Percentiles rank a stretch among this genome's conserved stretches.
Conservation (phyloP, 2,113 vertebrate genomes). For the Malaclemys terrapin region DNA sequence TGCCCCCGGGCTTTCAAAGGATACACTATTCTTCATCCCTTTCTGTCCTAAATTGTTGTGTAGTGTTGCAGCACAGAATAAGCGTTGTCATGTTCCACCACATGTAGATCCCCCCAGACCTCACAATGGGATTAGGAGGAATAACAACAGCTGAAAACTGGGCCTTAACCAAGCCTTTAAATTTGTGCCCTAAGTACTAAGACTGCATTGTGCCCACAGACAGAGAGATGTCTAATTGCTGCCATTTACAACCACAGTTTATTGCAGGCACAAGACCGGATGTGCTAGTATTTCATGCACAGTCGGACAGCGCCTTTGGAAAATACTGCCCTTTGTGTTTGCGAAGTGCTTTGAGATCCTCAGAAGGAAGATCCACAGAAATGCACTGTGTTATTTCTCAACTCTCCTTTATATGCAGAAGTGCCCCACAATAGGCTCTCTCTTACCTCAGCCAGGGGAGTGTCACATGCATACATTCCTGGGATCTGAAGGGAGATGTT, state of each 20-base stretch:
- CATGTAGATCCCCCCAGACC: neutral
- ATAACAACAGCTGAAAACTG: too few relatives aligned
- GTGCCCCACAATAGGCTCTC: neutral
- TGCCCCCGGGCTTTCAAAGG: fast-evolving
- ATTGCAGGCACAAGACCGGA: neutral
- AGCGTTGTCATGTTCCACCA: neutral
- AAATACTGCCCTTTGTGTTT: neutral
- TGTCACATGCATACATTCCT: neutral
- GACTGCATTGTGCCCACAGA: neutral
- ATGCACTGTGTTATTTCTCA: neutral
- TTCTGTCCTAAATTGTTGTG: neutral
- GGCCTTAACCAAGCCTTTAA: neutral
- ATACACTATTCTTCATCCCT: neutral
- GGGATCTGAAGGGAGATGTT: neutral
- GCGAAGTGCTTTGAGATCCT: neutral
- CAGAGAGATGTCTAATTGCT: neutral
- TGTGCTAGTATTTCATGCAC: neutral
- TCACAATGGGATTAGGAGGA: neutral
- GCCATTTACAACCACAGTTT: neutral
- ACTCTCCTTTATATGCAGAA: neutral
- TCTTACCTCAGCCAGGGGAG: neutral
- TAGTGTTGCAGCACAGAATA: neutral
- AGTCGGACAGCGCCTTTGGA: neutral
- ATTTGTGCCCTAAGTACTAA: neutral
- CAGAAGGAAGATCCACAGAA: neutral